Evolutionary conservation across 1,140 invertebrate species (phyloP), one percentile per base, ranked within the genome.

Genomic region (Tetragonula clypearis): DNA sequence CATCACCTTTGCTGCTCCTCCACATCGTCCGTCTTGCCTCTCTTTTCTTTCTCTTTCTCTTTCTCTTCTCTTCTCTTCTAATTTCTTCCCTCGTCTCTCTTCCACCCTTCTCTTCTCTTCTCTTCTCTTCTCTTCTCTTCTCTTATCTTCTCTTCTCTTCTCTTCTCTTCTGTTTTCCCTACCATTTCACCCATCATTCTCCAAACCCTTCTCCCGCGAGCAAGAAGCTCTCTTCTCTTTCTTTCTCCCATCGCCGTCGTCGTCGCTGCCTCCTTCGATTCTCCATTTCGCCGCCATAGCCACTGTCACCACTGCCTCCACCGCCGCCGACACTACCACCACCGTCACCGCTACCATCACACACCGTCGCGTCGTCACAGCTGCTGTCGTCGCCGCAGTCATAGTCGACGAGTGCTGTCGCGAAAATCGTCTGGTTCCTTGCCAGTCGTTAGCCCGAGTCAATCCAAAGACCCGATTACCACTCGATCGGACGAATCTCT

Each of bases 401-500:
- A 73, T 71, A 68, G 53, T 55, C 65, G 73, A 81, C 81, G 75
- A 86, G 84, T n/a, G 84, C 49, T n/a, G 76, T 72, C 82, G 76
- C 77, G 76, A 80, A 84, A 85, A 87, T 78, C 82, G 77, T 69
- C 58, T 65, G 65, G n/a, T 53, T 87, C 76, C 72, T 66, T 74
- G 56, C 53, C 82, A 77, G 12, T 69, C 62, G 56, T 41, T 58
- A 12, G 19, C 35, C 35, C 74, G 30, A 60, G 21, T 62, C 68
- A 26, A 81, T 55, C 30, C 6, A 55, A 56, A 53, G n/a, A 66
- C 69, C 49, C 72, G 72, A 41, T 53, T 68, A 30, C 53, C 17
- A 26, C 76, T 74, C 41, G 21, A 82, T 79, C 56, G 68, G 15
- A 41, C 49, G 35, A 78, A 69, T 71, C 55, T 15, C 21, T n/a